Conservation (phyloP, 2,113 vertebrate genomes). For the Perca schrenkii region DNA sequence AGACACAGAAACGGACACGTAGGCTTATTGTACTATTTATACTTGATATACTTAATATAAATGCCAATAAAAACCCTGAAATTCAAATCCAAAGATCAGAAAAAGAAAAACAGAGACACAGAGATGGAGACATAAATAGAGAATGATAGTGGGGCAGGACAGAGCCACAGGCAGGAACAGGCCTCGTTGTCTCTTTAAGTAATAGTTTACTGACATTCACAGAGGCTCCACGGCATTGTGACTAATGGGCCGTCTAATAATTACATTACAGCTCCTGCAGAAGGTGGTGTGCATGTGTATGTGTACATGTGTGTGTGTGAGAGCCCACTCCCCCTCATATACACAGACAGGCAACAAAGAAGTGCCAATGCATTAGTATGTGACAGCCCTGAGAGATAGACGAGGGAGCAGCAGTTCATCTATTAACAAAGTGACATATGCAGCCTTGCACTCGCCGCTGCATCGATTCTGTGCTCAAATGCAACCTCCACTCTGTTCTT, state of each 20-base stretch:
- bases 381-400: conserved; percentile 42
- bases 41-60: neutral
- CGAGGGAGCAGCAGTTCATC: conserved; percentile 42
- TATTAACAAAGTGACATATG: conserved; percentile 49
- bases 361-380: conserved; percentile 59
- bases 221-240: conserved; percentile 17
- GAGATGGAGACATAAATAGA: conserved; percentile 22
- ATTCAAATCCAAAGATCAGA: neutral
- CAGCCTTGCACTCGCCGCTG: neutral
- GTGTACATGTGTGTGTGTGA: neutral
- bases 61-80: neutral
- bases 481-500: neutral
- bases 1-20: neutral
- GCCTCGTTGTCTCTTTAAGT: conserved; percentile 50
- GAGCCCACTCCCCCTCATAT: neutral
- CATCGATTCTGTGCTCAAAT: neutral
- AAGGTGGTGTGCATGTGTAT: neutral
- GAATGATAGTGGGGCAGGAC: neutral
- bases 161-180: conserved; percentile 23
- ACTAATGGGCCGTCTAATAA: conserved; percentile 54
- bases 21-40: neutral
- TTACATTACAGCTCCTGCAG: conserved; percentile 54
- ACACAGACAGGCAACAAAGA: conserved; percentile 27
- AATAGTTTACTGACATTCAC: conserved; percentile 54
- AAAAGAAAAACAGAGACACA: neutral